Evolutionary conservation across 2,888 invertebrate genomes (phyloP).

Genomic region (Drosophila pseudotalamancana): DNA sequence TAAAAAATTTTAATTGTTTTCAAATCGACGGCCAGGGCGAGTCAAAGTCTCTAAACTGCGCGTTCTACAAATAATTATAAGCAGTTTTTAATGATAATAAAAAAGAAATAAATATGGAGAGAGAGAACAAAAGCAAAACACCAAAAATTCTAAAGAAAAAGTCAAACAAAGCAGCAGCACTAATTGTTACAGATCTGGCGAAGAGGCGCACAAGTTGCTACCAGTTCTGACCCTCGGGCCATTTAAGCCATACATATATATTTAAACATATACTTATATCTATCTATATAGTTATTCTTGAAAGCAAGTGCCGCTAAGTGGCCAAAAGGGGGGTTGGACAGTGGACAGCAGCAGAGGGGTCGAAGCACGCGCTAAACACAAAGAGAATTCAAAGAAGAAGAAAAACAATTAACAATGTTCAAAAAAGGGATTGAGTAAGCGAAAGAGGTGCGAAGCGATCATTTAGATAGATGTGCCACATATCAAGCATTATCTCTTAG

Average conservation of each 20-base stretch:
- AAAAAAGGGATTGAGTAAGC: conserved; percentile 10
- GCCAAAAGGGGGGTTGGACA: conserved; percentile 50
- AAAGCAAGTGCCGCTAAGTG: conserved; percentile 77
- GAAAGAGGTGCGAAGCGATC: conserved; percentile 1
- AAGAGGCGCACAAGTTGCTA: conserved; percentile 73
- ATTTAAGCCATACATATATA: conserved; percentile 27
- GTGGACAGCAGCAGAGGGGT: conserved; percentile 25
- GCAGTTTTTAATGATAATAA: conserved; percentile 75
- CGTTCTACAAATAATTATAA: conserved; percentile 79
- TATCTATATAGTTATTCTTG: conserved; percentile 36
- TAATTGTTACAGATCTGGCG: conserved; percentile 78
- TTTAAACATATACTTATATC: conserved; percentile 5
- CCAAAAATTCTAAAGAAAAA: conserved; percentile 21
- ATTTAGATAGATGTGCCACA: background rate
- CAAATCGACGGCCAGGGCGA: conserved; percentile 73
- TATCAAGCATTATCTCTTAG: background rate
- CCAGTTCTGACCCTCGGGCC: conserved; percentile 66
- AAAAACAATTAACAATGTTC: conserved; percentile 47
- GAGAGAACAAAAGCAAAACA: background rate
- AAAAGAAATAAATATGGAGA: conserved; percentile 4
- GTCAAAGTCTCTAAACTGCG: conserved; percentile 56
- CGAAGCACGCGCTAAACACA: conserved; percentile 62
- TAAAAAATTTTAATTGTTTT: conserved; percentile 75
- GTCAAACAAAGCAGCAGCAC: conserved; percentile 72
- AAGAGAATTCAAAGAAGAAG: conserved; percentile 17